phyloP scores from a whole-genome alignment of 2,797 vertebrate species.

The Oceanodroma leucorhoa region DNA sequence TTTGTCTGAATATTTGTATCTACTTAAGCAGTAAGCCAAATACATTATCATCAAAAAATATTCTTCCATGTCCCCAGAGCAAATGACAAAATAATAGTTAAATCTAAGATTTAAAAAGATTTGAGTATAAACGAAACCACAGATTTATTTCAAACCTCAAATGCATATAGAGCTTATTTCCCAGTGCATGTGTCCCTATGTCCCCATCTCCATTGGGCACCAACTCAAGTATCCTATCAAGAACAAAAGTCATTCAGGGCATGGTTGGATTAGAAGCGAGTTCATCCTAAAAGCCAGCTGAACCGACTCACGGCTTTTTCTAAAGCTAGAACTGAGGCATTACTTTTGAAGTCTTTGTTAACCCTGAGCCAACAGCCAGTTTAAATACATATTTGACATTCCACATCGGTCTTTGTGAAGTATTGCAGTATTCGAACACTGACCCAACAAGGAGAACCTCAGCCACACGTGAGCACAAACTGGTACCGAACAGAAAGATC shows the following conservation, averaged over 20 bases:
- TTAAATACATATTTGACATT: background rate
- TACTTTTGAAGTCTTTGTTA: background rate
- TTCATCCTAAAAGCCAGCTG: background rate
- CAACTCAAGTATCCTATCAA: background rate
- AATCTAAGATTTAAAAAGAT: background rate
- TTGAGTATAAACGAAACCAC: background rate
- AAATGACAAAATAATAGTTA: background rate
- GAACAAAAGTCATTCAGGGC: background rate
- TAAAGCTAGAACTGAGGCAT: background rate
- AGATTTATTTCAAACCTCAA: background rate
- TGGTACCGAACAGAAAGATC: background rate
- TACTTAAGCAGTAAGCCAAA: background rate
- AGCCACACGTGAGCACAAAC: fast-evolving
- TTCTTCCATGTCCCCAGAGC: background rate
- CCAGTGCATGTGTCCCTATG: fast-evolving
- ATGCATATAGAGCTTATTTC: background rate
- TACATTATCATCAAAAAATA: background rate
- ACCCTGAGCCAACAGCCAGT: background rate
- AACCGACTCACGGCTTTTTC: background rate
- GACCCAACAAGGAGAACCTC: background rate
- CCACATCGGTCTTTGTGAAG: background rate
- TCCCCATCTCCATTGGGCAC: background rate
- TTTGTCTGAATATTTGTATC: background rate
- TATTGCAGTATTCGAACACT: fast-evolving
- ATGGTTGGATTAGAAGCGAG: background rate